Conservation (phyloP, 2,888 invertebrate species). For the Anthophora plumipes region DNA sequence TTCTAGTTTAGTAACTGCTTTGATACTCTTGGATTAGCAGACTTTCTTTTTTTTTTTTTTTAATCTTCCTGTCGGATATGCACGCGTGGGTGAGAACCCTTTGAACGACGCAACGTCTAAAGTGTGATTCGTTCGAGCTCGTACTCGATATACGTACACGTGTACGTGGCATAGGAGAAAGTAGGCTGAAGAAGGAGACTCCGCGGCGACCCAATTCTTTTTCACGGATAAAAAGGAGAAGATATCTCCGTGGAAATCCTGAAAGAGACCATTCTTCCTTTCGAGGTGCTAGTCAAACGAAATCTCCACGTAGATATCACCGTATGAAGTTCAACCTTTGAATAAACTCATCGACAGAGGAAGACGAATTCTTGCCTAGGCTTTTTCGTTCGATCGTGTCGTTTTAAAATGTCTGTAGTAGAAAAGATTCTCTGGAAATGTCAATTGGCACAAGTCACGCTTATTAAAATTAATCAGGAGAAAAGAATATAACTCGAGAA, state of each 20-base stretch:
- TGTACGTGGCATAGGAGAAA: constrained; percentile 13
- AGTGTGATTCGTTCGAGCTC: constrained; percentile 20
- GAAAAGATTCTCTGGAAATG: background rate
- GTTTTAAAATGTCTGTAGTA: background rate
- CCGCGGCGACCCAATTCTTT: constrained; percentile 61
- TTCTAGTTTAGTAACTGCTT: background rate
- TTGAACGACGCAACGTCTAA: constrained; percentile 8
- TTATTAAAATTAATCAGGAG: constrained; percentile 33
- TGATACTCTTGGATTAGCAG: background rate
- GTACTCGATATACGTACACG: constrained; percentile 9
- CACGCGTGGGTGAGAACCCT: constrained; percentile 15
- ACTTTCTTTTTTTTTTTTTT: no score
- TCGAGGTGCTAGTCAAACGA: constrained; percentile 30
- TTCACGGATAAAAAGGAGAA: constrained; percentile 36
- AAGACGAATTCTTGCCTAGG: background rate
- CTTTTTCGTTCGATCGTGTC: constrained; percentile 12
- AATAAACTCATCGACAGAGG: background rate
- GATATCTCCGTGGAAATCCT: constrained; percentile 46
- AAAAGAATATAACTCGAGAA: background rate
- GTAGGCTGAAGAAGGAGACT: constrained; percentile 22
- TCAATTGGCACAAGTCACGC: background rate
- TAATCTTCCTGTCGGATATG: constrained; percentile 18
- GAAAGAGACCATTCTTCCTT: constrained; percentile 47
- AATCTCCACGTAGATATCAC: constrained; percentile 20
- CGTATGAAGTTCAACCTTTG: constrained; percentile 11